Evolutionary conservation across 2,888 invertebrate genomes (phyloP), one percentile per base, ranked within the genome.

Genomic region (Uropetala carovei): DNA sequence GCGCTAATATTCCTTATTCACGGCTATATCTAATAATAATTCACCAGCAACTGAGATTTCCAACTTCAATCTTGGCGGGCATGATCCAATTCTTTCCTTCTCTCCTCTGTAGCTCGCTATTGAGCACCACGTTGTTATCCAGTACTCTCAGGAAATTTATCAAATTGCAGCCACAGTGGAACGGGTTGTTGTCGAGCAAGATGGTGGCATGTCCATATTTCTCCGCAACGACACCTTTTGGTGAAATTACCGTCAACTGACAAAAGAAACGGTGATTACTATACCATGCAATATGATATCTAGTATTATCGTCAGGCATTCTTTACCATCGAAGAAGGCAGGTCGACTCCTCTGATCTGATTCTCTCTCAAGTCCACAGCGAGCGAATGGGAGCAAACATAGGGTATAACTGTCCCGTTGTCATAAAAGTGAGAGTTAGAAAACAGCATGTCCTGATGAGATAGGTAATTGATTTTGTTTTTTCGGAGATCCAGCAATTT

Each of bases 391-490:
- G 84, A 84, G n/a, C n/a, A 84, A n/a, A n/a, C n/a, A 56, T 84
- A 84, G 16, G 84, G 56, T 56, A 5, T 1, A 10, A 16, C n/a
- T 14, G 11, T 8, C n/a, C 56, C 84, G 56, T 84, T 57, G 8
- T 5, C 43, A 16, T 9, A 13, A 16, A 84, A 56, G 5, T 84
- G 1, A 10, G n/a, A 14, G 30, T 43, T 18, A 16, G 84, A 84
- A 56, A 84, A 84, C 5, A 84, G 57, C 56, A 56, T n/a, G 16
- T 84, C 84, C n/a, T 84, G 84, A 18, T 84, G 84, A n/a, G 84
- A 13, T 7, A 84, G n/a, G 56, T 18, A 57, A 0, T 10, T 84
- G 84, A 84, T 56, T 84, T 84, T 84, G 84, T 84, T 84, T 27
- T 18, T 43, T 56, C 56, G 43, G 11, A 84, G 56, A 56, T 84